Percentiles rank a stretch among this genome's conserved stretches.
phyloP scores from a whole-genome alignment of 30 jellyfish, hydroid and myxozoan species.

The Rhopilema esculentum region DNA sequence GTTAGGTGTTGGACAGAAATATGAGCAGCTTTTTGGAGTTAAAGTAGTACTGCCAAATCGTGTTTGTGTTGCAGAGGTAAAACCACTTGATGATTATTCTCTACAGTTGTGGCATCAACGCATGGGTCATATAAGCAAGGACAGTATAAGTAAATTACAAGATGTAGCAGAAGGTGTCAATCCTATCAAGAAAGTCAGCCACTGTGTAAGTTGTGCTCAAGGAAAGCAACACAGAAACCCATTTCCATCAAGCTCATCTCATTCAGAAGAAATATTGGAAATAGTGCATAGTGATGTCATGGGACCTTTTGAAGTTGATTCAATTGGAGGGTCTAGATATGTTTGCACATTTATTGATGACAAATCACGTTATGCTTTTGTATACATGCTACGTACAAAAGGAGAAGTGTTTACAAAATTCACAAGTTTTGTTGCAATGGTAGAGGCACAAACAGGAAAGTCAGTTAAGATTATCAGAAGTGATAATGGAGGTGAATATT shows the following conservation, averaged over 20 bases:
- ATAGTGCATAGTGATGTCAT: constrained; percentile 55
- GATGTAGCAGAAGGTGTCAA: constrained; percentile 29
- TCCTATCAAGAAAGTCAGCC: constrained; percentile 25
- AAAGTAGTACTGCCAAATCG: constrained; percentile 30
- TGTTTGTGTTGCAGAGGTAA: constrained; percentile 22
- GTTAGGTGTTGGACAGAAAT: constrained; percentile 39
- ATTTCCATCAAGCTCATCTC: constrained; percentile 23
- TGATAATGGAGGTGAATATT: constrained; percentile 46
- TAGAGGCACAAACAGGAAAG: constrained; percentile 36
- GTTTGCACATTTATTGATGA: constrained; percentile 47
- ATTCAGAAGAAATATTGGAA: constrained; percentile 14
- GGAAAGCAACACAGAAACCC: constrained; percentile 61
- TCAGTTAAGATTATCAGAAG: constrained; percentile 15
- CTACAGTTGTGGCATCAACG: constrained; percentile 26
- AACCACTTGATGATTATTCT: constrained; percentile 25
- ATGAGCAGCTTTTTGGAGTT: constrained; percentile 19
- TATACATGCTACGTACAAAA: constrained; percentile 26
- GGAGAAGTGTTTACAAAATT: constrained; percentile 27
- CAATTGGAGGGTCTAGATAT: constrained; percentile 62
- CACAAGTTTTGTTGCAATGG: constrained; percentile 23
- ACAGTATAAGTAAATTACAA: constrained; percentile 28
- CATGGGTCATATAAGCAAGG: constrained; percentile 23
- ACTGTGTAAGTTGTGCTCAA: constrained; percentile 57
- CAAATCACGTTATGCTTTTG: constrained; percentile 40
- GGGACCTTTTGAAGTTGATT: constrained; percentile 42